Evolutionary conservation across 2,113 vertebrate species (phyloP).

Genomic region (Dasyprocta punctata): DNA sequence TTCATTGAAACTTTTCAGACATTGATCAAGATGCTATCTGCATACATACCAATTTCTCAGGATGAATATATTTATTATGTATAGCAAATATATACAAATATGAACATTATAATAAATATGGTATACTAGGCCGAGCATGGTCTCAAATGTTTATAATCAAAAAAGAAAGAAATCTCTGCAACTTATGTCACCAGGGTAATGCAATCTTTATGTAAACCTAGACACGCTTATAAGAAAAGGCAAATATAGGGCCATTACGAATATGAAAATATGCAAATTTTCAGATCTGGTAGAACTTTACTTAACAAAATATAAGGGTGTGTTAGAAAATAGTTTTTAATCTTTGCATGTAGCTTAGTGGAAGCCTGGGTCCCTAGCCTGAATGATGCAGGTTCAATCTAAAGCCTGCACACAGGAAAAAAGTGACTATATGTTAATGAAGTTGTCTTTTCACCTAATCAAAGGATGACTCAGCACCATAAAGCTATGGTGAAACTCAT

Average conservation of each 20-base stretch:
- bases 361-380: not conserved
- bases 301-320: not conserved
- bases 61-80: not conserved
- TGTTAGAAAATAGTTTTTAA: not conserved
- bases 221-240: not conserved
- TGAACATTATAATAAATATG: not conserved
- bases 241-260: not conserved
- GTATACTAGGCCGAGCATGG: not conserved
- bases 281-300: not conserved
- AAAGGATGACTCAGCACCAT: not conserved
- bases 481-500: not conserved
- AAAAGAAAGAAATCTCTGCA: not conserved
- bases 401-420: not conserved
- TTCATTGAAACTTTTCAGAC: not conserved
- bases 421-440: not conserved
- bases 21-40: not conserved
- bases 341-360: not conserved
- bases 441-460: not conserved
- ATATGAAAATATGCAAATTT: not conserved
- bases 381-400: not conserved
- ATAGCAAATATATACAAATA: not conserved
- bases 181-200: not conserved
- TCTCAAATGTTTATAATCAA: not conserved
- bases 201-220: not conserved
- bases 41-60: not conserved